Base-by-base conservation (phyloP, 2,113 vertebrate genomes). In the Serinus canaria region DNA sequence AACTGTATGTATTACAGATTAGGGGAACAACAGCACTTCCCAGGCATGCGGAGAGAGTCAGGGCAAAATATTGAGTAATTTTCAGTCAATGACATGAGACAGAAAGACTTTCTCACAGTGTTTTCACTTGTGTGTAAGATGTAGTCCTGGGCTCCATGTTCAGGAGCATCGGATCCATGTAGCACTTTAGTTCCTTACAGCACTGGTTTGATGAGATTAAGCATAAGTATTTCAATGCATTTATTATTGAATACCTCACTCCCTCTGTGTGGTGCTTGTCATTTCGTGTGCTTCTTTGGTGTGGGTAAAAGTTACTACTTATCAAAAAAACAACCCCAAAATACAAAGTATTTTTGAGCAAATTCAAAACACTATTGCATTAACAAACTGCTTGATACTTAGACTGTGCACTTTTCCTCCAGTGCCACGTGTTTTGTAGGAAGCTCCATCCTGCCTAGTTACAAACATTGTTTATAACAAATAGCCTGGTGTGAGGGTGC, bases 1-100 rank as follows among this genome's bases (percentile, higher is more conserved):
- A 97, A 90, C 92, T 98, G 98, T 98, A 97, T 56, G 98, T 98
- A 94, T 90, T 47, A 22, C 41, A 73, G 37, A 58, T 28, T 47
- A 15, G 30, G 28, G 33, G 31, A 41, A 28, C 21, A 14, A 23
- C 25, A 24, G 53, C 23, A 17, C 37, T 92, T 74, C 49, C 30
- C n/a, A 59, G 67, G 37, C 80, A 25, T 18, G 4, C 35, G n/a
- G 60, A 74, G 74, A 80, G 81, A 18, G 43, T 37, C 67, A 72
- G 37, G 31, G 44, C 55, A 49, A 74, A 80, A 44, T 64, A 50
- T 4, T 6, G 33, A 72, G 33, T 33, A 9, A 11, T 15, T 75
- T 52, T 30, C 31, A 41, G 69, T 76, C n/a, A 60, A 1, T 68
- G 53, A 5, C 21, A 20, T 0, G 1, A 59, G 64, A 31, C 73